Evolutionary conservation across 2,888 invertebrate genomes (phyloP).

Genomic region (Dynastes maya): DNA sequence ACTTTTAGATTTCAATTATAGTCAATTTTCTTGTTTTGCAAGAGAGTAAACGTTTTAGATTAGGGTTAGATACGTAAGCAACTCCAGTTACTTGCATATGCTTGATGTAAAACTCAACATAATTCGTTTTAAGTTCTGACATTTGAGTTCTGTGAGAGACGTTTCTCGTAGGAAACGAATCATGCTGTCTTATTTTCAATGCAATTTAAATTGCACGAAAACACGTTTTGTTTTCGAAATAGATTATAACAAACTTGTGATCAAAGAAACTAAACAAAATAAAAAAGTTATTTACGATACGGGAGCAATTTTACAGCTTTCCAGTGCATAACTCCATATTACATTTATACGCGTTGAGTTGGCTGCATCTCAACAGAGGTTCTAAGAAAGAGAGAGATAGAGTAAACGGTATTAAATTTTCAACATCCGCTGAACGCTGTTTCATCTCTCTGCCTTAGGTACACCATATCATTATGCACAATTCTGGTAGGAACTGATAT

Average conservation of each 20-base stretch:
- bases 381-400: too few species aligned
- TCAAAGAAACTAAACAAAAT: neutral
- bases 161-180: neutral
- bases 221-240: neutral
- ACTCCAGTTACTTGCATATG: too few species aligned
- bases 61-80: too few species aligned
- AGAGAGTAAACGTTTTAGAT: too few species aligned
- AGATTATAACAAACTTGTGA: neutral
- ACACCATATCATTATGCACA: neutral
- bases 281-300: neutral
- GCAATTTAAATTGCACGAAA: neutral
- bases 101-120: too few species aligned
- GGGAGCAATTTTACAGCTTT: neutral
- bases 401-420: neutral
- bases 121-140: too few species aligned
- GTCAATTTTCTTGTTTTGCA: too few species aligned
- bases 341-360: neutral
- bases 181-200: neutral
- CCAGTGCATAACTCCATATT: neutral
- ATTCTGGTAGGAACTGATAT: neutral
- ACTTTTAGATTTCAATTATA: too few species aligned
- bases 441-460: neutral
- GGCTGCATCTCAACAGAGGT: neutral
- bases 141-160: neutral
- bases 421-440: neutral